Conservation (phyloP, 2,113 vertebrate species). For the Neofelis nebulosa region DNA sequence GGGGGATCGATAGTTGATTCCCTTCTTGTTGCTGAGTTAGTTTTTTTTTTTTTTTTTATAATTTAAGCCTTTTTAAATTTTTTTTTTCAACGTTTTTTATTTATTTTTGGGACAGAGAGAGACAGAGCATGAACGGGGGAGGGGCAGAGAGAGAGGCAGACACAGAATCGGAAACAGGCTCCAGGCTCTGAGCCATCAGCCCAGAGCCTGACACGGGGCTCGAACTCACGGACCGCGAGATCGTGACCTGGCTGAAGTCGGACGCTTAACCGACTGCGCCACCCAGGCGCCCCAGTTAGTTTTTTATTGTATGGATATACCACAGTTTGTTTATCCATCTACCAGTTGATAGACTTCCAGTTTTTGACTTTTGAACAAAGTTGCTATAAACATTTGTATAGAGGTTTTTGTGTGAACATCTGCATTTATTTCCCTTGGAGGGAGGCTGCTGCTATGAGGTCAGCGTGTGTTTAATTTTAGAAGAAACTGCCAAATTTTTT, state of each 20-base stretch:
- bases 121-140: too few relatives aligned
- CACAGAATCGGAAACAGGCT: too few relatives aligned
- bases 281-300: too few relatives aligned
- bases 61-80: too few relatives aligned
- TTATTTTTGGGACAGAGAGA: too few relatives aligned
- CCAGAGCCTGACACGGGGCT: too few relatives aligned
- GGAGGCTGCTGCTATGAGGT: neutral
- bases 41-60: neutral
- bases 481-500: conserved; percentile 5
- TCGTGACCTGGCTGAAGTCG: too few relatives aligned
- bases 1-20: neutral
- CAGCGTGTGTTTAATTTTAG: neutral
- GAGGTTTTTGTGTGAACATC: neutral
- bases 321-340: neutral
- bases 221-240: too few relatives aligned
- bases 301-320: neutral
- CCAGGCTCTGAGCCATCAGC: too few relatives aligned
- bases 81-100: too few relatives aligned
- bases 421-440: neutral
- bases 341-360: neutral
- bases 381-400: neutral
- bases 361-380: neutral
- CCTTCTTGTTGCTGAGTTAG: neutral
- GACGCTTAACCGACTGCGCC: too few relatives aligned
- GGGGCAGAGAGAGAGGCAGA: too few relatives aligned